Base-by-base conservation (phyloP, 2,888 invertebrate species). In the Operophtera brumata region DNA sequence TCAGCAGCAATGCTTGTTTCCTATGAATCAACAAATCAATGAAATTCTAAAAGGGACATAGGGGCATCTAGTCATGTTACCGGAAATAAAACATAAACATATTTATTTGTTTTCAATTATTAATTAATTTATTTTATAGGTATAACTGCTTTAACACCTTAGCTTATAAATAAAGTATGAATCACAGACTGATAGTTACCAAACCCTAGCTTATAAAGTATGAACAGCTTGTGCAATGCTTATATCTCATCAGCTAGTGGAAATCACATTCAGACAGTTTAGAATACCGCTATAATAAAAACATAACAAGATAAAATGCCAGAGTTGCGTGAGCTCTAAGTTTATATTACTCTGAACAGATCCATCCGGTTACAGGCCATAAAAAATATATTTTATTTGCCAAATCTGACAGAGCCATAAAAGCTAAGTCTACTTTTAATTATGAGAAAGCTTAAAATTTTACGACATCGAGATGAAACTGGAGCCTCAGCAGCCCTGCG, bases 401-500 rank as follows among this genome's bases (percentile, higher is more conserved):
- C 51, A 56, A 51, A 56, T 56, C 51, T 56, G 56, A 51, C 56
- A 44, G 55, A 37, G 40, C 32, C 51, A 35, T 56, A 51, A 56
- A 56, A 47, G 25, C 35, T 47, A 47, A 51, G 44, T 47, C 47
- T 40, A 50, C 51, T 40, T 51, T 51, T 56, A 51, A 56, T 47
- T 44, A 51, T 47, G 43, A 44, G 44, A 56, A 28, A 51, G 56
- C 56, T 56, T 25, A 40, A 44, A 47, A 53, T 36, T 59, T 51
- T 53, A 55, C 55, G 54, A 43, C 45, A 14, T 40, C 28, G 39
- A 44, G 51, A 44, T 47, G 47, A 44, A 25, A 46, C 37, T 46
- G 49, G 32, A 35, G 30, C 9, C 12, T 14, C 4, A 20, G 20
- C 4, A 20, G 20, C 2, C 20, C 20, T 20, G 2, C 4, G 20